Base-by-base conservation (phyloP, 2,888 invertebrate species). In the Caradrina clavipalpis region DNA sequence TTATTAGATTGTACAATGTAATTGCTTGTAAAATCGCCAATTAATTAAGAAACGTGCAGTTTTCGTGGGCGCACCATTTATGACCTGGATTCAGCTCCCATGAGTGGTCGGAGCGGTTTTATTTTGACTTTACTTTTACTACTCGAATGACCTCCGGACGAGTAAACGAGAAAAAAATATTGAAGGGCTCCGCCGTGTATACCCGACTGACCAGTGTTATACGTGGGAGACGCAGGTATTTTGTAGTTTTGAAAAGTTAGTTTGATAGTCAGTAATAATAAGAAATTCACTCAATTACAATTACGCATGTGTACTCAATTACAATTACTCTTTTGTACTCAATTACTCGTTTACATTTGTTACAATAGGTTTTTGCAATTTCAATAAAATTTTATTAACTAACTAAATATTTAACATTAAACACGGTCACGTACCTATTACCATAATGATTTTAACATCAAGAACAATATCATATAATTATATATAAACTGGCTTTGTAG, bases 11-110 rank as follows among this genome's bases (percentile, higher is more conserved):
- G 1, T 35, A 15, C n/a, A 47, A 39, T 11, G 39, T 15, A 61
- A 64, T 39, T 69, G 21, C 11, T 50, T 71, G 11, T 58, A 54
- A 66, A 79, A 75, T 50, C 26, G 3, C 15, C 22, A 65, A 72
- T 72, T 73, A 81, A 83, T 81, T 74, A 80, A 47, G 64, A 54
- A 47, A 80, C 81, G 51, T 74, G 60, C 65, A 79, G 77, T 82
- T 84, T 88, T 81, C 82, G 80, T 82, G 88, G 81, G 82, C 87
- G 80, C 84, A 76, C 85, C 76, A 84, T 92, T 93, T 93, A 93
- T 93, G 93, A 93, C 92, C 92, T 90, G 93, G 89, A 89, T 92
- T 90, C 85, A 86, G 88, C 90, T 92, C 91, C 90, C 92, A 92
- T 85, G 88, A 87, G 85, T 85, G 82, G 86, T 82, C 86, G 77